Evolutionary conservation across 2,797 vertebrate genomes (phyloP).

Genomic region (Acrossocheilus wenchowensis): DNA sequence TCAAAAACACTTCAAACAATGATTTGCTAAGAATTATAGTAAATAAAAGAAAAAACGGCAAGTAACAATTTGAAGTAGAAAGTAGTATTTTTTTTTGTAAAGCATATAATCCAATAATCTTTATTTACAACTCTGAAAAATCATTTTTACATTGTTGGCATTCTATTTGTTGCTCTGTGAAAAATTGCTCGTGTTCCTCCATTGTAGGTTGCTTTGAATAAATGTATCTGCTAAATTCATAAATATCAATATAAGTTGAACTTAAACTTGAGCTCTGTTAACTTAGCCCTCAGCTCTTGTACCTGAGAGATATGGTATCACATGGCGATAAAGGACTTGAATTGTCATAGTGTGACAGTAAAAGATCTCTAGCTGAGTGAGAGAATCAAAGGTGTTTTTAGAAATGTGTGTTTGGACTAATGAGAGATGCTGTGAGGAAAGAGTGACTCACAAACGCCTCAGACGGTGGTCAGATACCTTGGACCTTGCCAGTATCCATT

Average conservation of each 20-base stretch:
- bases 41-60: background rate
- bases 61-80: too few relatives aligned
- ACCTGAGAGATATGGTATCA: background rate
- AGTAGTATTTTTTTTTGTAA: too few relatives aligned
- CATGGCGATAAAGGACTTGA: slow-evolving; percentile 4
- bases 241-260: background rate
- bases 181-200: background rate
- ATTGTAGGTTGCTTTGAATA: background rate
- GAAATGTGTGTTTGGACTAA: slow-evolving; percentile 26
- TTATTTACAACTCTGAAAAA: background rate
- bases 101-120: too few relatives aligned
- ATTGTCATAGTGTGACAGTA: slow-evolving; percentile 7
- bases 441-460: slow-evolving; percentile 29
- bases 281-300: background rate
- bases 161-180: background rate
- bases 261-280: slow-evolving; percentile 13
- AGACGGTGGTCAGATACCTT: background rate
- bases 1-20: background rate
- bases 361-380: slow-evolving; percentile 25
- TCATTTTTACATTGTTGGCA: background rate
- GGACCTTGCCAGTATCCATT: slow-evolving; percentile 19
- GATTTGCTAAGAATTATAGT: background rate
- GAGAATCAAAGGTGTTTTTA: slow-evolving; percentile 33
- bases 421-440: slow-evolving; percentile 40
- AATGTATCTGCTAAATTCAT: background rate